These are phyloP conservation scores for Catharus ustulatus DNA, from an alignment of 2,797 vertebrate species.

Conservation along the genomic window DNA sequence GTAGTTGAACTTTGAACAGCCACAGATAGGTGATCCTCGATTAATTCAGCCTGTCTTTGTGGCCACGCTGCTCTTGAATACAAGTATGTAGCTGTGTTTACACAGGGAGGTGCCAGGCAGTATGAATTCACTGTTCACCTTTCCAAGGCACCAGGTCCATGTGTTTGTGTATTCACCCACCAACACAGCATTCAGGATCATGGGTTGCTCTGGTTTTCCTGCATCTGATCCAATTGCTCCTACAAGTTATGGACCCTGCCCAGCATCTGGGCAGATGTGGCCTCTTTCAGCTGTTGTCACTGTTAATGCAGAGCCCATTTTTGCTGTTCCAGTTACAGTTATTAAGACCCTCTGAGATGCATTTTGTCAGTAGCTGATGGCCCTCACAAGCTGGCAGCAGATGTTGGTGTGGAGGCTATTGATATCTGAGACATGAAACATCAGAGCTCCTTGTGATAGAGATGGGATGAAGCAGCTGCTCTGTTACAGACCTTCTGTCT, in stretches of 20 bases:
- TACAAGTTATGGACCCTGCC: not conserved
- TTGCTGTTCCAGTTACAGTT: not conserved
- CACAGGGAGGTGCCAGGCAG: not conserved
- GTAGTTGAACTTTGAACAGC: not conserved
- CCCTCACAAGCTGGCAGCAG: not conserved
- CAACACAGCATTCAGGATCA: not conserved
- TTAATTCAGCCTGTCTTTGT: not conserved
- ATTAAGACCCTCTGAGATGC: not conserved
- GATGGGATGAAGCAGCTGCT: not conserved
- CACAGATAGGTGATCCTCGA: not conserved
- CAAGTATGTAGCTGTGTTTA: not conserved
- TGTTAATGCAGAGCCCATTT: not conserved
- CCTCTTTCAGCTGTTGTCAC: not conserved
- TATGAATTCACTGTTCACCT: not conserved
- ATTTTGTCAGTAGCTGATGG: not conserved
- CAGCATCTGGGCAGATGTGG: not conserved
- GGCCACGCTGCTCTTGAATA: not conserved
- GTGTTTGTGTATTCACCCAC: not conserved
- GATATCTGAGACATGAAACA: not conserved
- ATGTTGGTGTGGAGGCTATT: not conserved
- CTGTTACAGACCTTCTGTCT: not conserved
- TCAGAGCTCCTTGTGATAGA: not conserved
- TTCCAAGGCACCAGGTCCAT: not conserved
- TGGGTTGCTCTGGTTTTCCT: not conserved
- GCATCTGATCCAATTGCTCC: not conserved